A percentile compares a stretch with the other conserved stretches of the same genome.
These are phyloP conservation scores for Adelosebastes latens DNA, from an alignment of 2,797 vertebrate genomes.

Conservation along the genomic window DNA sequence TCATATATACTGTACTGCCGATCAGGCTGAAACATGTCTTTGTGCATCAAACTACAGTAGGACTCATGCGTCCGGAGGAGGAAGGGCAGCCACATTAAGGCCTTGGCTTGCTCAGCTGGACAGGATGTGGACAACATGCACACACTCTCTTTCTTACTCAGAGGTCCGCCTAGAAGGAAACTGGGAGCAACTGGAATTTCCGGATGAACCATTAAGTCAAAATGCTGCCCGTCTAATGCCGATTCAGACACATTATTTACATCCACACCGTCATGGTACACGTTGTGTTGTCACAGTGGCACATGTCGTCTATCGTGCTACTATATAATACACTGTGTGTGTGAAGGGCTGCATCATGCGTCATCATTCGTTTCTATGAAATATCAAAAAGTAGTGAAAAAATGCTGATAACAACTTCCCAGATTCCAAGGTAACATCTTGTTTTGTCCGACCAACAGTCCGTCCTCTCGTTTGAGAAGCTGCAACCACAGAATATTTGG, in stretches of 20 bases:
- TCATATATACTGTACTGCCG: too few species aligned
- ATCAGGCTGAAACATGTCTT: not conserved
- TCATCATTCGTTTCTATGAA: not conserved
- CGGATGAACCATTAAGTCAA: not conserved
- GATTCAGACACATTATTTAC: not conserved
- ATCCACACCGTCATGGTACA: not conserved
- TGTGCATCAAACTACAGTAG: conserved; percentile 1
- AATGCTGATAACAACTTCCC: not conserved
- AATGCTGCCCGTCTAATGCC: not conserved
- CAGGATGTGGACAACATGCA: conserved; percentile 59
- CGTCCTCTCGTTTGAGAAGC: not conserved
- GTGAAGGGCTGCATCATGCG: too few species aligned
- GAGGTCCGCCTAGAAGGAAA: conserved; percentile 2
- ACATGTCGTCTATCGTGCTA: not conserved
- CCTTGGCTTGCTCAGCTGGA: conserved; percentile 50
- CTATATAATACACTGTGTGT: not conserved
- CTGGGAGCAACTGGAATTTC: conserved; percentile 29
- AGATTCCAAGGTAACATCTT: not conserved
- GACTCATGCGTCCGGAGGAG: conserved; percentile 19
- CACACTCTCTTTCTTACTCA: not conserved
- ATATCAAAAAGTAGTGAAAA: not conserved
- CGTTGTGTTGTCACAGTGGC: not conserved
- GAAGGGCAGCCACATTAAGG: conserved; percentile 28
- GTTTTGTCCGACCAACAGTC: not conserved
- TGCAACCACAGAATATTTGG: too few species aligned